Conservation (phyloP, 2,797 vertebrate species). For the Alouatta caraya region DNA sequence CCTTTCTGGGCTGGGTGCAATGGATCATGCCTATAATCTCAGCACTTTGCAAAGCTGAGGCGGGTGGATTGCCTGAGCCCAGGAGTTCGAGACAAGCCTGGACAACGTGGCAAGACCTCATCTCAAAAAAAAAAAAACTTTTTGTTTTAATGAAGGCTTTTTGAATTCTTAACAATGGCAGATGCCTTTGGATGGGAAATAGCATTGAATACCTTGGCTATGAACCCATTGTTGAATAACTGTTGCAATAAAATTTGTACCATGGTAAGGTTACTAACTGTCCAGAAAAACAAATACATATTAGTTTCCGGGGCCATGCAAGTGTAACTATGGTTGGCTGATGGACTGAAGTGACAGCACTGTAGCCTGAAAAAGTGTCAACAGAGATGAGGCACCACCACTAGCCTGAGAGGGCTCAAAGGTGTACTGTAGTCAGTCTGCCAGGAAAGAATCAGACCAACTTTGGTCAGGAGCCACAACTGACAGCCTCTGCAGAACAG, state of each 20-base stretch:
- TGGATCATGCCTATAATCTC: too few relatives aligned
- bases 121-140: too few relatives aligned
- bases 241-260: neutral
- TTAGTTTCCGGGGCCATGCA: neutral
- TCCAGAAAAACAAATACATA: neutral
- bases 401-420: neutral
- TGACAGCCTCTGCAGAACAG: neutral
- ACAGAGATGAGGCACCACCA: neutral
- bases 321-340: neutral
- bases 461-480: neutral
- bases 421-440: neutral
- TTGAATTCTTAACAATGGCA: neutral
- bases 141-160: neutral
- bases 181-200: neutral
- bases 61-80: too few relatives aligned
- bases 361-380: neutral
- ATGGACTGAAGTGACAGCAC: neutral
- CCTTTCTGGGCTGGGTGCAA: neutral
- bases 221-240: neutral
- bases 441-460: neutral
- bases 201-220: neutral
- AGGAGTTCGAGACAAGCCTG: too few relatives aligned
- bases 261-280: neutral
- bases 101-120: too few relatives aligned
- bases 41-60: too few relatives aligned